Percentiles rank a stretch among this genome's conserved stretches.
These are phyloP conservation scores for Mola mola DNA, from an alignment of 2,113 vertebrate species.

Conservation along the genomic window DNA sequence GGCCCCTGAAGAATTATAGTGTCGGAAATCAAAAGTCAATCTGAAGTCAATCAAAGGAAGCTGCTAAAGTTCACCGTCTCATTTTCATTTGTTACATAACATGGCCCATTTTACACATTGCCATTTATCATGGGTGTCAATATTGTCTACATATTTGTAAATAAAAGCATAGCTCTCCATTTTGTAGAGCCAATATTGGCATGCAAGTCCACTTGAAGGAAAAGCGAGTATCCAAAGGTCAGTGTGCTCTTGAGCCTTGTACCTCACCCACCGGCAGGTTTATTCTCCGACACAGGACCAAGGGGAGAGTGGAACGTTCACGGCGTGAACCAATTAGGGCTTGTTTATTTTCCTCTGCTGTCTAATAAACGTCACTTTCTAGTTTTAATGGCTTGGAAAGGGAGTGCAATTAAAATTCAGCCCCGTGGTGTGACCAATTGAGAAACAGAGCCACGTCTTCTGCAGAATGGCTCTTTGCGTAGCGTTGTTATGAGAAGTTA, in stretches of 20 bases:
- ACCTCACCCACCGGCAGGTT: constrained; percentile 53
- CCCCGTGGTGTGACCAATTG: constrained; percentile 57
- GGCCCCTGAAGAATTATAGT: constrained; percentile 24
- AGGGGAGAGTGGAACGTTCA: constrained; percentile 41
- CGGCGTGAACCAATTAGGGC: constrained; percentile 70
- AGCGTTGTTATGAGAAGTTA: constrained; percentile 51
- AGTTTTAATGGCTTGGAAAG: constrained; percentile 75
- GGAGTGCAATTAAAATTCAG: constrained; percentile 72
- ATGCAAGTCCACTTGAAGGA: constrained; percentile 15
- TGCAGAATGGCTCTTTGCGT: constrained; percentile 45
- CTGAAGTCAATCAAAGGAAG: constrained; percentile 36
- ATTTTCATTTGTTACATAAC: constrained; percentile 45
- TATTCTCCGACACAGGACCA: constrained; percentile 51
- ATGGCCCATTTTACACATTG: constrained; percentile 24
- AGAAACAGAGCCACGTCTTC: constrained; percentile 50
- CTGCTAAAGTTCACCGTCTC: constrained; percentile 21
- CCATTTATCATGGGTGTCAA: constrained; percentile 25
- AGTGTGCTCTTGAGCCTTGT: constrained; percentile 48
- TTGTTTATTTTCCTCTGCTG: constrained; percentile 78
- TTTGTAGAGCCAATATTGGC: constrained; percentile 20
- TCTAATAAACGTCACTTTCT: constrained; percentile 77
- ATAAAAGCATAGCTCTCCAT: constrained; percentile 13
- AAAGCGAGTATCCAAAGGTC: constrained; percentile 53
- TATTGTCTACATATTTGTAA: constrained; percentile 43
- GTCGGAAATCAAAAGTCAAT: constrained; percentile 49